Evolutionary conservation across 2,113 vertebrate genomes (phyloP).

Genomic region (Lophura nycthemera): DNA sequence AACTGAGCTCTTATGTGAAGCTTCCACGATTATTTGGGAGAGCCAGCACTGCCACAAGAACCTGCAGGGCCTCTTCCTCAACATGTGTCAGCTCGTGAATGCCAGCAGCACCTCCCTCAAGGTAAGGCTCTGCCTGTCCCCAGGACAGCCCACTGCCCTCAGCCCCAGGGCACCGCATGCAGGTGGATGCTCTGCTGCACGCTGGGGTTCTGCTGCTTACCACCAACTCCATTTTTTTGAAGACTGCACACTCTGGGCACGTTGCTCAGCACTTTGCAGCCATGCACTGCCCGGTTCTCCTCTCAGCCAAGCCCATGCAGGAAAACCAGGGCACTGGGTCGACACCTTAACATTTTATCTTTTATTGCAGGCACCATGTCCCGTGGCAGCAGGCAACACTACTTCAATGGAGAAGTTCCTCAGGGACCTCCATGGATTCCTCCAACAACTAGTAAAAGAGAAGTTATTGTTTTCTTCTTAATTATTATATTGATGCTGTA

Average conservation of each 20-base stretch:
- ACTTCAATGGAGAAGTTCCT: constrained; percentile 45
- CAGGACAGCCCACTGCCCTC: background rate
- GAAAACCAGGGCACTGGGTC: background rate
- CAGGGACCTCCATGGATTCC: background rate
- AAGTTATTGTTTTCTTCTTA: background rate
- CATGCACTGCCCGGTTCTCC: background rate
- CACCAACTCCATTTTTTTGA: background rate
- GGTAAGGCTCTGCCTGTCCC: background rate
- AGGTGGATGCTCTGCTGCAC: background rate
- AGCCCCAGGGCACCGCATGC: no score
- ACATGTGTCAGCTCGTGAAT: background rate
- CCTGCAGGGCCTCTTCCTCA: background rate
- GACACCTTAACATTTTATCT: accelerated
- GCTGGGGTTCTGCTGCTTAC: background rate
- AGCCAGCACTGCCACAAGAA: accelerated
- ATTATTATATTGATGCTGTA: constrained; percentile 28
- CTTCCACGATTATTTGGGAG: accelerated
- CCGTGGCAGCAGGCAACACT: background rate
- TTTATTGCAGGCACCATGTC: constrained; percentile 4
- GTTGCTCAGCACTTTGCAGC: background rate
- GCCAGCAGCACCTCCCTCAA: accelerated
- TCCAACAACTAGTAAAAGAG: background rate
- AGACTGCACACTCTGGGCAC: background rate
- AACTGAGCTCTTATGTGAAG: constrained; percentile 36
- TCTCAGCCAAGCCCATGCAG: background rate